Conservation (phyloP, 35 echinoderm and acorn worm genomes). For the Heliocidaris tuberculata region DNA sequence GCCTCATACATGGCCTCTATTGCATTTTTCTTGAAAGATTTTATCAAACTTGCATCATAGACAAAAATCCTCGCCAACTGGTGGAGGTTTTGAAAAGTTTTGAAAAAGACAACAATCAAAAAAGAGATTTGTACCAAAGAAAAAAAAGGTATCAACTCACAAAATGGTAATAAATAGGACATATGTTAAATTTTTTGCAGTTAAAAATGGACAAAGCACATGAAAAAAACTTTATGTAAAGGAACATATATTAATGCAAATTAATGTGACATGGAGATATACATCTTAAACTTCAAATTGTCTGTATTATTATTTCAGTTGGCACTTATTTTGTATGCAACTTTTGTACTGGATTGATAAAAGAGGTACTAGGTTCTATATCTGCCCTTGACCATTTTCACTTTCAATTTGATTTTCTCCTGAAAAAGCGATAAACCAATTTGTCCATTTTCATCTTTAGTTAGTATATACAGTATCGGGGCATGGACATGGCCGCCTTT, state of each 20-base stretch:
- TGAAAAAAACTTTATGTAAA: neutral
- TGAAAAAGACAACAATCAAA: neutral
- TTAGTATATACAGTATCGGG: neutral
- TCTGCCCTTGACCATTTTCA: neutral
- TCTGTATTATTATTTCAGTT: conserved; percentile 9
- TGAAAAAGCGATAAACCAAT: neutral
- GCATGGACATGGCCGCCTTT: neutral
- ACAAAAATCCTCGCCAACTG: neutral
- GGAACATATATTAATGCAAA: neutral
- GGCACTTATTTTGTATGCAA: neutral
- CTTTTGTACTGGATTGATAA: neutral
- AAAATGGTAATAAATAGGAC: conserved; percentile 6
- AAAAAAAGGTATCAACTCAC: neutral
- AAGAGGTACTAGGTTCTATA: neutral
- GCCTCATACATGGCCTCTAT: conserved; percentile 14
- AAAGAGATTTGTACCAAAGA: neutral
- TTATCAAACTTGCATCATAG: conserved; percentile 41
- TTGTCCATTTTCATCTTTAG: neutral
- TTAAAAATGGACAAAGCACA: conserved; percentile 10
- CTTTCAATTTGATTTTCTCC: neutral
- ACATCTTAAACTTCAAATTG: neutral
- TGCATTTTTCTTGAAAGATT: conserved; percentile 40
- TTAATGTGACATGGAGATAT: neutral
- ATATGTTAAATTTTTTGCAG: neutral
- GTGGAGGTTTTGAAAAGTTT: conserved; percentile 3